Base-by-base conservation (phyloP, 2,113 vertebrate genomes). In the Callaeas wilsoni region DNA sequence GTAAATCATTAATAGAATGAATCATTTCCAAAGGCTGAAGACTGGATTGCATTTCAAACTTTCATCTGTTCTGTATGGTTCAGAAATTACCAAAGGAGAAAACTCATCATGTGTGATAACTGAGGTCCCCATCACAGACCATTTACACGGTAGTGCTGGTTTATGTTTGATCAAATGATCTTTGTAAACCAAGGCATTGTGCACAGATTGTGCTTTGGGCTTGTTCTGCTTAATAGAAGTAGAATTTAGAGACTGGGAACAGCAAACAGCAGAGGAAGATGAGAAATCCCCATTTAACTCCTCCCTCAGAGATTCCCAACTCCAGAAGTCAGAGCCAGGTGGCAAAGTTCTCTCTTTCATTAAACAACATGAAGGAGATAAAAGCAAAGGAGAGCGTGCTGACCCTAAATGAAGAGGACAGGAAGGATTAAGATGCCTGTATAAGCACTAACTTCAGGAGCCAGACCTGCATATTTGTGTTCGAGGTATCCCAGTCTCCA, bases 1-100 rank as follows among this genome's bases (percentile, higher is more conserved):
- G 96, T 97, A 97, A 96, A 96, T 97, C 97, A 94, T 97, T 97
- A 97, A 90, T 4, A 37, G 90, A 97, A 96, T 97, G 85, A 97
- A 97, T 97, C n/a, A 97, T 90, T 94, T 94, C 85, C 86, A 96
- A 87, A 95, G 92, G 87, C 94, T 96, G 96, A 83, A 89, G 92
- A 78, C 57, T 88, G 92, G 82, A 74, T 87, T 55, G 42, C 16
- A 10, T 84, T 73, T 84, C 96, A 85, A 92, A 91, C 89, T 96
- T 96, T 89, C 71, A 74, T 86, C 60, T 68, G 32, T 77, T 69
- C 84, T 90, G 18, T 84, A 12, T 69, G 49, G 86, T 97, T 96
- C 70, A 96, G 89, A 95, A 97, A 87, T 80, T 63, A 92, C 62
- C 19, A 3, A 49, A 79, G 60, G 89, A 81, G 70, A 69, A 90